Base-by-base conservation (phyloP, 2,797 vertebrate genomes). In the Okamejei kenojei region DNA sequence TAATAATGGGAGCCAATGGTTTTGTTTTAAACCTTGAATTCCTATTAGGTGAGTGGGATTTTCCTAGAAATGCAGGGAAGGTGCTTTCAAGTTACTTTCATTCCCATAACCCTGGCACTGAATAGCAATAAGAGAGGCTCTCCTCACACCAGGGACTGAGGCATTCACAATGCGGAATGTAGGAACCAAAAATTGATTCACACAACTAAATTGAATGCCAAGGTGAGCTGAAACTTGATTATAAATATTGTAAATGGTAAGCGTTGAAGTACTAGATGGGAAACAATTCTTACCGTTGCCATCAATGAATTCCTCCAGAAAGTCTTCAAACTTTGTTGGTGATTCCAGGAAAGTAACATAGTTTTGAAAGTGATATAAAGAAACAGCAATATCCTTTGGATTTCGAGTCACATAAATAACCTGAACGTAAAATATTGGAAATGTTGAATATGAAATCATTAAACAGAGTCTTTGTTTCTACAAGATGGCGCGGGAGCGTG, bases 381-480 rank as follows among this genome's bases (percentile, higher is more conserved):
- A 96, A 92, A 96, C 95, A 0, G 96, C 94, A 77, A 95, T 93
- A 65, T 96, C 96, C 94, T 96, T 96, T 74, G 96, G 96, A 93
- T 96, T 96, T 94, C 96, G 96, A 13, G 94, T 94, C 73, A 96
- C 94, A 77, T 96, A 96, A 91, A 96, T 96, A 93, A 96, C 95
- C 96, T 96, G 74, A 61, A 2, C 11, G 79, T 80, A 90, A 54
- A 58, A 79, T 45, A 74, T 73, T 10, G 21, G 82, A 86, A n/a
- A 26, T 11, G 81, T 68, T 65, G 17, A 23, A 90, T 35, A 10
- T 15, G 2, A 0, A 61, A 86, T 63, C 1, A 11, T 84, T 58
- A 84, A 26, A 68, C 65, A 68, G 63, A 11, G 17, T 68, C 65
- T 68, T 68, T 68, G 9, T 8, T 17, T 68, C 9, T 68, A 68